Base-by-base conservation (phyloP, 2,113 vertebrate genomes). In the Myotis lucifugus region DNA sequence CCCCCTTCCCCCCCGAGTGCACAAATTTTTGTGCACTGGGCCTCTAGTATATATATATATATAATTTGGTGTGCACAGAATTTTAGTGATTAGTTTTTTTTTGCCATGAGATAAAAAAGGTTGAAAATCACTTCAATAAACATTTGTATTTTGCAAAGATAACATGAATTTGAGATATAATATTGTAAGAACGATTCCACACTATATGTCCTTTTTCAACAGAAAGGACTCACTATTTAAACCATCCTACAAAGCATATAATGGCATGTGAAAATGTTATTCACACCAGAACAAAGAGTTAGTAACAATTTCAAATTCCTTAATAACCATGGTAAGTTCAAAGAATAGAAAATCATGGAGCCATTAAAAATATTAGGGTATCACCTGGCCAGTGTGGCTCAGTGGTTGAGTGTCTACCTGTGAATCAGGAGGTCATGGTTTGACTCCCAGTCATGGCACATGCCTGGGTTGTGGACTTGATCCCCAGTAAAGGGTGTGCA, bases 201-300 rank as follows among this genome's bases (percentile, higher is more conserved):
- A 48, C 18, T 6, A 56, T 52, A 6, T 77, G 40, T 92, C 46
- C 54, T 74, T 85, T 72, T 70, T 29, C 37, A 74, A 72, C 18
- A 94, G 46, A 64, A 85, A 92, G 61, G 27, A n/a, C n/a, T n/a
- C n/a, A 67, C 70, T 87, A 40, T 74, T 89, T 25, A 64, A 92
- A 85, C 19, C 21, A 85, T 8, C 3, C 27, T 70, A 56, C 2
- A 54, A 72, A 77, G 42, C 34, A 88, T 21, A 32, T 54, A 81
- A 91, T 66, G 14, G 14, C 5, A 50, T 73, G 25, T 70, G 61
- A 91, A 78, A 61, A 32, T 78, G 19, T 13, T 72, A 54, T 70
- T 84, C 23, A 84, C 10, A 5, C 42, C 42, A 93, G 34, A 91
- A 54, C 11, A 77, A 91, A 83, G 54, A 18, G 25, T 34, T 83